Percentiles rank a stretch among this genome's conserved stretches.
Evolutionary conservation across 2,797 vertebrate species (phyloP).

Genomic region (Arremon brunneinucha): DNA sequence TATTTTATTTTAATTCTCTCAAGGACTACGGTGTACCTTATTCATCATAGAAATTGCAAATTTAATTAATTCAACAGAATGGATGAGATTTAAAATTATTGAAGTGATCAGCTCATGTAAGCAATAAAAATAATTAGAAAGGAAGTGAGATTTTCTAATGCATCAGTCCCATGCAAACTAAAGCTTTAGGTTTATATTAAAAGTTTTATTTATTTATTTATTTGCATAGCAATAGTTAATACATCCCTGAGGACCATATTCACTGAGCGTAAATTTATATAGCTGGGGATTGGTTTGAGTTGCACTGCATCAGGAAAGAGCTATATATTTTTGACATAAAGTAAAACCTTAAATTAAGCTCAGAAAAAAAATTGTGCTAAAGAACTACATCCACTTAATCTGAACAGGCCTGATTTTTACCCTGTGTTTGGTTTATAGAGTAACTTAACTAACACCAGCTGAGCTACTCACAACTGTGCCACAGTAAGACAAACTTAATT

Average conservation of each 20-base stretch:
- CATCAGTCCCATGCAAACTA: background rate
- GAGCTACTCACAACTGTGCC: background rate
- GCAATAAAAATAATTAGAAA: slow-evolving; percentile 7
- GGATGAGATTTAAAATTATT: background rate
- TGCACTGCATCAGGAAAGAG: background rate
- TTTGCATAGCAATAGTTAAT: background rate
- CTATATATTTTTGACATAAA: background rate
- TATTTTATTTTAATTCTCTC: background rate
- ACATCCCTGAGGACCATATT: background rate
- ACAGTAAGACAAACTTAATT: background rate
- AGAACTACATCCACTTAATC: background rate
- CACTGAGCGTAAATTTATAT: background rate
- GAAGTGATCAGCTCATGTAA: background rate
- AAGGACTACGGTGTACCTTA: background rate
- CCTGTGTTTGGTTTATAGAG: background rate
- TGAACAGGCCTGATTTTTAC: background rate
- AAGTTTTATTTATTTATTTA: background rate
- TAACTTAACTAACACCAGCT: background rate
- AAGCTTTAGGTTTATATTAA: background rate
- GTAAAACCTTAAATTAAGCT: background rate
- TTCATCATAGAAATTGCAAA: background rate
- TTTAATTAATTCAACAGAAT: slow-evolving; percentile 6
- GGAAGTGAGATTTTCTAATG: background rate
- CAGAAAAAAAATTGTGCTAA: background rate
- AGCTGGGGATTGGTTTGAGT: background rate